phyloP scores from a whole-genome alignment of 2,113 vertebrate species.

The Hippocampus guttulatus region DNA sequence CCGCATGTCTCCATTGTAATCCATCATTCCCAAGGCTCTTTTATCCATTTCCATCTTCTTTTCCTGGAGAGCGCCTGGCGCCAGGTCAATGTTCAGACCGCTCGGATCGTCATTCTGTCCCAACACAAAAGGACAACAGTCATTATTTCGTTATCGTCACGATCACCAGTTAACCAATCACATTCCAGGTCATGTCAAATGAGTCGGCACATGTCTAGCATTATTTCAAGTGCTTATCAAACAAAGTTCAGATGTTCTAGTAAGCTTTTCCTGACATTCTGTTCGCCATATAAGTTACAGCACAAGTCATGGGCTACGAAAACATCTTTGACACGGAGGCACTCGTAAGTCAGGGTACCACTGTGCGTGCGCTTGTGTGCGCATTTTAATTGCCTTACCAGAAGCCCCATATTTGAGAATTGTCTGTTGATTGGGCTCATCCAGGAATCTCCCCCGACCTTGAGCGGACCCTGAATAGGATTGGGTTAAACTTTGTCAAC shows the following conservation, averaged over 20 bases:
- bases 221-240: no score
- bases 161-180: no score
- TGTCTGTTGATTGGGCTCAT: slow-evolving; percentile 94
- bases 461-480: slow-evolving; percentile 79
- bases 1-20: slow-evolving; percentile 95
- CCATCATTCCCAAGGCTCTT: slow-evolving; percentile 87
- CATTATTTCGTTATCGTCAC: no score
- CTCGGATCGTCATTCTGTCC: slow-evolving; percentile 70
- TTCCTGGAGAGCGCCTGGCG: slow-evolving; percentile 79
- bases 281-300: no score
- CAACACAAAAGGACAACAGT: background rate
- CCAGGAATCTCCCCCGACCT: slow-evolving; percentile 90
- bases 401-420: slow-evolving; percentile 94
- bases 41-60: slow-evolving; percentile 95
- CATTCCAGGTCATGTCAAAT: no score
- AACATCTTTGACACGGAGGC: no score
- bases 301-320: no score
- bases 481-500: background rate
- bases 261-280: no score
- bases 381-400: slow-evolving; percentile 74
- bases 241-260: no score
- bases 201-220: no score
- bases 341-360: background rate
- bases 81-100: slow-evolving; percentile 64
- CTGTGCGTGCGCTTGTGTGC: background rate